Evolutionary conservation across 2,888 invertebrate genomes (phyloP), one percentile per base, ranked within the genome.

Genomic region (Mamestra brassicae): DNA sequence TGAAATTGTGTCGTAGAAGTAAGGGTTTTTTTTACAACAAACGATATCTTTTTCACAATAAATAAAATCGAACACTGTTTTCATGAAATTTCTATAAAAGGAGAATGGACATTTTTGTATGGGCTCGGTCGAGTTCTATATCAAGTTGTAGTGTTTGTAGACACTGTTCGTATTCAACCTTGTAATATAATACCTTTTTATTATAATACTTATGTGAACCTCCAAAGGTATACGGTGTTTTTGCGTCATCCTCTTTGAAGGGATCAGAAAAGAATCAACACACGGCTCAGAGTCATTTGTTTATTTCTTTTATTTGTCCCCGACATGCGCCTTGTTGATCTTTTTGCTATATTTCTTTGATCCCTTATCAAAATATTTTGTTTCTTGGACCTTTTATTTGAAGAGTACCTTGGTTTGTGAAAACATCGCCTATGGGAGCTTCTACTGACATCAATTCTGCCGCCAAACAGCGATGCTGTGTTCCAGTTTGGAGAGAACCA

Each of bases 291-390:
- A 38, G 45, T 3, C 13, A 54, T 54, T 63, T 78, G 63, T 81
- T 81, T 54, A 75, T 80, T 66, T 63, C 13, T 66, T 34, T n/a
- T 80, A 74, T 78, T 81, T 67, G 63, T 50, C 17, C 54, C 38
- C 54, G 11, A 60, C 54, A 64, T 50, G 60, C 42, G 67, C 11
- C 15, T 58, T 64, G 76, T 81, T 63, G 57, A 63, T 66, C 45
- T 73, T 61, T 47, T 7, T 26, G 64, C 54, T 61, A 17, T 42
- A 63, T 55, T 47, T 47, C 47, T 63, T 75, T 63, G 63, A 78
- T 75, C 42, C 58, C 15, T 81, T 75, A 55, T 64, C 54, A 42
- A 67, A 67, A 80, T 34, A 74, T 67, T 42, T n/a, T 36, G 11
- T 38, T 7, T 36, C 4, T 36, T 36, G 6, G 13, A n/a, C 3